These are phyloP conservation scores for Prochilodus magdalenae DNA, from an alignment of 2,113 vertebrate genomes.

Conservation along the genomic window DNA sequence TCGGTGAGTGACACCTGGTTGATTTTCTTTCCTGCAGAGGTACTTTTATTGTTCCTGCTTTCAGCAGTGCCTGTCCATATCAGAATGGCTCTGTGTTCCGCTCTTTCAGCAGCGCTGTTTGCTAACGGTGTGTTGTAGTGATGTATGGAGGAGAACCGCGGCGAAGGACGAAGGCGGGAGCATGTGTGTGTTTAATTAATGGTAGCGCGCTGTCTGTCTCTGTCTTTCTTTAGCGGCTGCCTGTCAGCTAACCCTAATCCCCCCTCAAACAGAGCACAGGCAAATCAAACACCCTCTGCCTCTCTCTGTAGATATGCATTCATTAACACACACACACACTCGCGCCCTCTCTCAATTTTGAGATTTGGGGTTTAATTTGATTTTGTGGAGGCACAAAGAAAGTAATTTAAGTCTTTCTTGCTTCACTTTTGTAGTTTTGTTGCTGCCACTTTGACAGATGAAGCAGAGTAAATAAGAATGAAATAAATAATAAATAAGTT, in stretches of 20 bases:
- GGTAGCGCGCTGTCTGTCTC: conserved; percentile 45
- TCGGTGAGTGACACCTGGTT: conserved; percentile 65
- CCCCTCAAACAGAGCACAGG: conserved; percentile 51
- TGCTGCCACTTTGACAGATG: background rate
- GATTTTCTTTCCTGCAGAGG: background rate
- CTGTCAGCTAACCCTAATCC: conserved; percentile 58
- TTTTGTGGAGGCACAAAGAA: conserved; percentile 29
- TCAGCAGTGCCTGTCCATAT: background rate
- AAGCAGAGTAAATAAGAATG: background rate
- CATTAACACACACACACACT: conserved; percentile 41
- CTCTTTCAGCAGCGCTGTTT: background rate
- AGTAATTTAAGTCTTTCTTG: conserved; percentile 17
- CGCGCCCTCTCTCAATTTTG: conserved; percentile 32
- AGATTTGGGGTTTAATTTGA: conserved; percentile 44
- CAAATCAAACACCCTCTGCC: conserved; percentile 54
- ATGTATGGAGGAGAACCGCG: conserved; percentile 5
- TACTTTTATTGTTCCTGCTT: background rate
- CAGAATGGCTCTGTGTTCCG: background rate
- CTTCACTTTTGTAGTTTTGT: conserved; percentile 16
- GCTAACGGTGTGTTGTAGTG: background rate
- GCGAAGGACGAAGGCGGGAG: background rate
- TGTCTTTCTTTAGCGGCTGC: conserved; percentile 28
- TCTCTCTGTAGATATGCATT: conserved; percentile 47
- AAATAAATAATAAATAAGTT: conserved; percentile 6
- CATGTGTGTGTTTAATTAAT: conserved; percentile 47